Evolutionary conservation across 2,888 invertebrate genomes (phyloP).

Genomic region (Steromphala cineraria): DNA sequence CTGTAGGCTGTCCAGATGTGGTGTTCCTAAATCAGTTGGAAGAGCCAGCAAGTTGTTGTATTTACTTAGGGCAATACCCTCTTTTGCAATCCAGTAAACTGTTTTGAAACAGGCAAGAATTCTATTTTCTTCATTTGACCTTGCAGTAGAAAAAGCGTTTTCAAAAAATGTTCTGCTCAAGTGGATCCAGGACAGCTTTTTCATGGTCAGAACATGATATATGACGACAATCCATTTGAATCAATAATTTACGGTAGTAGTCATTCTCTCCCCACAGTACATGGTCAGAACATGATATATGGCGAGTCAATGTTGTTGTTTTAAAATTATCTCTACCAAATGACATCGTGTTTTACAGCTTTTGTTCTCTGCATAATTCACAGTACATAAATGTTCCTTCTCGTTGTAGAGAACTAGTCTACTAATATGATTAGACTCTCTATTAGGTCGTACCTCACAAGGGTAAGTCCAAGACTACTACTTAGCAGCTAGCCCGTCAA

Average conservation of each 20-base stretch:
- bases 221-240: no score
- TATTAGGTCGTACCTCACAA: no score
- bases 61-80: slow-evolving; percentile 28
- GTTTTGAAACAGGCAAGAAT: slow-evolving; percentile 18
- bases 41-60: slow-evolving; percentile 25
- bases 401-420: no score
- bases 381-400: not conserved
- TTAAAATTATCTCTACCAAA: slow-evolving; percentile 22
- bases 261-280: no score
- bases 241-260: no score
- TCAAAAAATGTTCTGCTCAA: not conserved
- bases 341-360: slow-evolving; percentile 8
- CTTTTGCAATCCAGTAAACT: slow-evolving; percentile 33
- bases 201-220: slow-evolving; percentile 18
- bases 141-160: not conserved
- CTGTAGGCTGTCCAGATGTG: slow-evolving; percentile 16
- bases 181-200: not conserved
- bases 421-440: no score
- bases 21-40: slow-evolving; percentile 18
- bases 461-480: no score
- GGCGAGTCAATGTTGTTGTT: slow-evolving; percentile 21
- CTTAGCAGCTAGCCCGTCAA: no score
- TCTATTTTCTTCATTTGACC: not conserved
- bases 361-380: not conserved
- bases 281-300: no score